Percentiles rank a stretch among this genome's conserved stretches.
Evolutionary conservation across 2,888 invertebrate species (phyloP).

Genomic region (Xylota sylvarum): DNA sequence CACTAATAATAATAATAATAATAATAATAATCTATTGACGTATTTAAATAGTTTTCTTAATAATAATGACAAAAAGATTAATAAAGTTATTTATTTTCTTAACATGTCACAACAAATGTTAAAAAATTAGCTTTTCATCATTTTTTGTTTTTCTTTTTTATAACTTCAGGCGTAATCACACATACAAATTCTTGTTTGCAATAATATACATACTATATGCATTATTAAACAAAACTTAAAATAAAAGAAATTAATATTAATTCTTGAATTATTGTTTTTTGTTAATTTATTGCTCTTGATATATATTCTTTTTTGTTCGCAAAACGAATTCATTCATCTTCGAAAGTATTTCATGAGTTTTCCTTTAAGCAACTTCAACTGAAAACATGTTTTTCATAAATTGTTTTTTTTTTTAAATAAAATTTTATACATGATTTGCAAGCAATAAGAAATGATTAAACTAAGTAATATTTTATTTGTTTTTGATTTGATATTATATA

Average conservation of each 20-base stretch:
- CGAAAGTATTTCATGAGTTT: constrained; percentile 69
- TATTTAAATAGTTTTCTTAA: constrained; percentile 55
- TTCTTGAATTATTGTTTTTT: constrained; percentile 48
- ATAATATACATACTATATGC: constrained; percentile 29
- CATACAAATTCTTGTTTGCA: constrained; percentile 31
- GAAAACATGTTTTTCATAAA: constrained; percentile 40
- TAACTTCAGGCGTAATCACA: constrained; percentile 54
- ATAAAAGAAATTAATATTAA: constrained; percentile 17
- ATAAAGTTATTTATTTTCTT: constrained; percentile 52
- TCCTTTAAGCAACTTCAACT: constrained; percentile 69
- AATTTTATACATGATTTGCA: constrained; percentile 36
- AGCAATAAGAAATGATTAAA: constrained; percentile 46
- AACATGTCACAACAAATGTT: constrained; percentile 64
- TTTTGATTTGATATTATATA: constrained; percentile 51
- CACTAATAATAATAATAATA: constrained; percentile 23
- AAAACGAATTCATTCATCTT: constrained; percentile 54
- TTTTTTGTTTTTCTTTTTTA: constrained; percentile 19
- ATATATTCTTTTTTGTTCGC: constrained; percentile 34
- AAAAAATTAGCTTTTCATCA: constrained; percentile 31
- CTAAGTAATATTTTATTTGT: constrained; percentile 43
- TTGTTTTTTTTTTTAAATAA: constrained; percentile 31
- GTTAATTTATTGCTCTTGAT: constrained; percentile 71
- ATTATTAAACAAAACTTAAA: constrained; percentile 31
- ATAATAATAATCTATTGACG: constrained; percentile 55
- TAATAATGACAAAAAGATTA: constrained; percentile 54